Evolutionary conservation across 92 coral and sea anemone species (phyloP).

Genomic region (Porites rus): DNA sequence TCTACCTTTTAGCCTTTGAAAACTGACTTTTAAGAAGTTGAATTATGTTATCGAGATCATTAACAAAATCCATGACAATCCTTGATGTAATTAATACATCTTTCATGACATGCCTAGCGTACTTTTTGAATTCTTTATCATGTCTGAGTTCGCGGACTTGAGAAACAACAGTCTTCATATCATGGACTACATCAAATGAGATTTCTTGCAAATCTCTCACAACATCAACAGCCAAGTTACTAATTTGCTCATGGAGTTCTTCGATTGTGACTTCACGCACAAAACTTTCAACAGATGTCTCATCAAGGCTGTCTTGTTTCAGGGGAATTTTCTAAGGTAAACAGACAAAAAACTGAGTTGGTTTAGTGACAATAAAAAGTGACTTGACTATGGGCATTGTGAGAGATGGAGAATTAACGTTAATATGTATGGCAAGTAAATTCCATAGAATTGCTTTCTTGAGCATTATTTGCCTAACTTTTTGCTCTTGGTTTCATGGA

Average conservation of each 20-base stretch:
- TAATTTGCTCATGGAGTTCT: slow-evolving; percentile 68
- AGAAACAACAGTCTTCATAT: slow-evolving; percentile 72
- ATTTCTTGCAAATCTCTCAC: slow-evolving; percentile 88
- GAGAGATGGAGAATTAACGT: too few species aligned
- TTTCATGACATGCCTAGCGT: slow-evolving; percentile 75
- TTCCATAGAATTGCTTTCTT: too few species aligned
- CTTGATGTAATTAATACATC: slow-evolving; percentile 73
- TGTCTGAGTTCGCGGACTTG: slow-evolving; percentile 75
- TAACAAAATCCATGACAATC: slow-evolving; percentile 85
- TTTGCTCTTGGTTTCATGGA: too few species aligned
- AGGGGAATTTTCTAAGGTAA: slow-evolving; percentile 81
- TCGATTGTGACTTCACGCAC: slow-evolving; percentile 70
- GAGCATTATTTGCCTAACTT: too few species aligned
- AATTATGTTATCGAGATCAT: slow-evolving; percentile 75
- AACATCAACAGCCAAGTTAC: slow-evolving; percentile 74
- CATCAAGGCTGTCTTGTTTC: slow-evolving; percentile 73
- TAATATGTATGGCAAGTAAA: too few species aligned
- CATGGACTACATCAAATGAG: slow-evolving; percentile 76
- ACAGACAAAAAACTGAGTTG: slow-evolving; percentile 74
- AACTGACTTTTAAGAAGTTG: slow-evolving; percentile 58
- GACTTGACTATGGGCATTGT: too few species aligned
- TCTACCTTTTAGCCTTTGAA: neutral
- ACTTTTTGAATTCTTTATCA: slow-evolving; percentile 58
- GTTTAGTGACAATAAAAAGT: slow-evolving; percentile 22
- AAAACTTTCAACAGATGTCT: slow-evolving; percentile 65